These are phyloP conservation scores for Pituophis catenifer DNA, from an alignment of 2,113 vertebrate species.

Conservation along the genomic window DNA sequence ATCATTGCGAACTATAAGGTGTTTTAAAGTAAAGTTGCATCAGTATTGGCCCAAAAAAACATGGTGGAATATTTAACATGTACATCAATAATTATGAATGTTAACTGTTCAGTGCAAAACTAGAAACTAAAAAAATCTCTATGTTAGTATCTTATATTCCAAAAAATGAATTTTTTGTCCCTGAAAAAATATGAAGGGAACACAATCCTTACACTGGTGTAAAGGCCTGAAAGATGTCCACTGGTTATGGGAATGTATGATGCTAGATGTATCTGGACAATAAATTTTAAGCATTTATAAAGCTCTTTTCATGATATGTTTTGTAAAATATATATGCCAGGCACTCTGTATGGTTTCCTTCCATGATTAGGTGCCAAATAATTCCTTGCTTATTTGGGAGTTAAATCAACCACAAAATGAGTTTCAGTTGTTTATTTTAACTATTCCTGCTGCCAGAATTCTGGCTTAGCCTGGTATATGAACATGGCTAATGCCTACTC, in stretches of 20 bases:
- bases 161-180: not conserved
- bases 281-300: not conserved
- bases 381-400: not conserved
- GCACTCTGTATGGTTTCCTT: not conserved
- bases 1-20: not conserved
- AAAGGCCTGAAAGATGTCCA: not conserved
- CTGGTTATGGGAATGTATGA: not conserved
- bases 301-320: not conserved
- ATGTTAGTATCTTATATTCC: not conserved
- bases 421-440: not conserved
- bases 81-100: not conserved
- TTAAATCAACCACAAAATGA: not conserved
- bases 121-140: not conserved
- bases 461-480: not conserved
- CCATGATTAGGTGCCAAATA: not conserved
- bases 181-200: not conserved
- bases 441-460: not conserved
- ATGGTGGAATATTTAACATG: not conserved
- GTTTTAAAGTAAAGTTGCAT: not conserved
- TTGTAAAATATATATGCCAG: not conserved
- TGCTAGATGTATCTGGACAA: not conserved
- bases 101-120: not conserved
- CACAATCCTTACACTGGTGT: not conserved
- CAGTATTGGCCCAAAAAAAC: not conserved
- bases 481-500: not conserved